Percentiles rank a stretch among this genome's conserved stretches.
These are phyloP conservation scores for Melanaphis sacchari DNA, from an alignment of 1,140 invertebrate genomes.

Conservation along the genomic window DNA sequence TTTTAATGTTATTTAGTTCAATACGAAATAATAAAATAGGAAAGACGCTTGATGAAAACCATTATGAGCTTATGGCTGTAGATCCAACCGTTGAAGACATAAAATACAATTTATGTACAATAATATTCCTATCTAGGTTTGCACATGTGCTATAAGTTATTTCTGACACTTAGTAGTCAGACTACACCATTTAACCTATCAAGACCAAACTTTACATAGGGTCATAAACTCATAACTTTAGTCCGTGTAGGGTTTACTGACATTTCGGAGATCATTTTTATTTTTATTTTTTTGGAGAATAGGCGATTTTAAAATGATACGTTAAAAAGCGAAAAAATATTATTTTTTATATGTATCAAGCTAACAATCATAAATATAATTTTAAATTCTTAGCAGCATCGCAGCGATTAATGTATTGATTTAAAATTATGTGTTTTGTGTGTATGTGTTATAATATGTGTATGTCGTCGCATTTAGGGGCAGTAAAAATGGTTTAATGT, in stretches of 20 bases:
- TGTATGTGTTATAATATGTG: not conserved
- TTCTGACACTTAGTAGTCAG: not conserved
- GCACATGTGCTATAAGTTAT: conserved; percentile 7
- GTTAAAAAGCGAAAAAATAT: not conserved
- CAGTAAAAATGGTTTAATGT: not conserved
- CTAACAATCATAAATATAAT: not conserved
- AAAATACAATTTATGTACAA: conserved; percentile 9
- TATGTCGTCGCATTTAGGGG: not conserved
- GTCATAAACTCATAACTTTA: not conserved
- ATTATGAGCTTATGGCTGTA: not conserved
- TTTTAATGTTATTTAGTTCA: not conserved
- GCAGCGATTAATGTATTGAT: not conserved
- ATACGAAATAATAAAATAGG: not conserved
- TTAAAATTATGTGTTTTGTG: not conserved
- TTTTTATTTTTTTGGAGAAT: not conserved
- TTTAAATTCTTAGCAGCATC: not conserved
- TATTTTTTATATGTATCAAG: not conserved
- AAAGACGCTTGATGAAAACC: not conserved
- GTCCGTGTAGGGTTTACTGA: not conserved
- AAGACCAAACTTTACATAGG: conserved; percentile 7
- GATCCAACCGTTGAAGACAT: not conserved
- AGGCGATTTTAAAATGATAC: not conserved
- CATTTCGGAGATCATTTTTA: not conserved
- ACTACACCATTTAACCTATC: conserved; percentile 11
- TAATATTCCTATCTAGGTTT: not conserved